Evolutionary conservation across 1,140 invertebrate species (phyloP), one percentile per base, ranked within the genome.

Genomic region (Penaeus chinensis): DNA sequence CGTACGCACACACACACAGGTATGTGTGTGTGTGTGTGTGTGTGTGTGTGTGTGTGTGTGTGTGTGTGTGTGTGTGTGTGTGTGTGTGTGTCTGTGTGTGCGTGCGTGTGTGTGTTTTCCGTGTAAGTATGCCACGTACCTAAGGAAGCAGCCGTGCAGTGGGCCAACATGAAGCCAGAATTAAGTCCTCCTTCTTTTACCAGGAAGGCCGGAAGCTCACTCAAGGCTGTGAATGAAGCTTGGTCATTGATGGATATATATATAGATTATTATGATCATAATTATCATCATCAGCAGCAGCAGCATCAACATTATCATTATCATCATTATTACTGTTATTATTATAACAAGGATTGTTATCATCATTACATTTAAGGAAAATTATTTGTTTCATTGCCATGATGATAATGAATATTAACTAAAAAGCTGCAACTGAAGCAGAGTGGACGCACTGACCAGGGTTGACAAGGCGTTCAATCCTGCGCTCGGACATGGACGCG

Each of bases 91-190:
- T 42, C 0, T 42, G 37, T 7, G 37, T 8, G 7, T 42, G 54
- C 2, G 5, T 8, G 54, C 24, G 20, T 84, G 76, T 27, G 5
- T 85, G 84, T 78, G 3, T 61, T 16, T 20, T 24, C 81, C 13
- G 77, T 79, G 77, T 37, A 54, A 42, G 37, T 79, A 54, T 54
- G 54, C 76, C 4, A 89, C 90, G 90, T 92, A 95, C 95, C 95
- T 22, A 96, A 91, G 66, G 95, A 92, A 32, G 95, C 95, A 5
- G 95, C 95, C 19, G 95, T 96, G 89, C 95, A 95, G 91, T 96
- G 95, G 27, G 95, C 95, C 63, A 96, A 93, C 95, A 96, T 96
- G 91, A 96, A 96, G 5, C 95, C 95, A 19, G 95, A 96, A 91
- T 96, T 96, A 0, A 96, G 92, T 2, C 95, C 95, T 54, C 95